Evolutionary conservation across 2,888 invertebrate genomes (phyloP), one percentile per base, ranked within the genome.

Genomic region (Cerastis rubricosa): DNA sequence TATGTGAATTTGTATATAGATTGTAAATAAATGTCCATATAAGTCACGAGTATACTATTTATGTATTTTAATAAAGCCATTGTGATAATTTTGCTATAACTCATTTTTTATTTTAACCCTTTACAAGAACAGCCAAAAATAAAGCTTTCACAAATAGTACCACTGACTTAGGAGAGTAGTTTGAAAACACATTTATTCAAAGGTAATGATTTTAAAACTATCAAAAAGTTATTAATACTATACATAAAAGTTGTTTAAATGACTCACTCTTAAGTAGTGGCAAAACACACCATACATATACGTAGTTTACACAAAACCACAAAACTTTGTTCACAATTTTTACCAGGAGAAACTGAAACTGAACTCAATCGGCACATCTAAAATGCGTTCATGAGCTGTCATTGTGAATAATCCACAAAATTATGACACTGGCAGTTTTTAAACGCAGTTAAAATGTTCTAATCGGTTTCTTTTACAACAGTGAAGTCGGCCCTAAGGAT

Each of bases 31-130:
- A 93, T 96, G 96, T 96, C 94, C 94, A 96, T 95, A 94, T 94
- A 96, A 96, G 96, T 96, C 96, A 96, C 95, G 90, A 95, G 96
- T 96, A 96, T 96, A 96, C 96, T 96, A 96, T 96, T 96, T 96
- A 96, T 96, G 96, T 96, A 96, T 94, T 96, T 96, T 96, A 96
- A 96, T 96, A 96, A 96, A 96, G 96, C 96, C 96, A 96, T 96
- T 96, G 96, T 96, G 96, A 96, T 96, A 96, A 96, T 96, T 96
- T 96, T 96, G 95, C 95, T 88, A 96, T 93, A 94, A 81, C 85
- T 75, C 93, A 83, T 85, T 80, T 93, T 93, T 93, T 90, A 92
- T 94, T 91, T 86, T 35, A 69, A 73, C 68, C 85, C 79, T 70
- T 76, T 65, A 43, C 2, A 14, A 29, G 8, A 29, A 49, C 9